Evolutionary conservation across 2,888 invertebrate species (phyloP).

Genomic region (Cryptocheilus praepositus): DNA sequence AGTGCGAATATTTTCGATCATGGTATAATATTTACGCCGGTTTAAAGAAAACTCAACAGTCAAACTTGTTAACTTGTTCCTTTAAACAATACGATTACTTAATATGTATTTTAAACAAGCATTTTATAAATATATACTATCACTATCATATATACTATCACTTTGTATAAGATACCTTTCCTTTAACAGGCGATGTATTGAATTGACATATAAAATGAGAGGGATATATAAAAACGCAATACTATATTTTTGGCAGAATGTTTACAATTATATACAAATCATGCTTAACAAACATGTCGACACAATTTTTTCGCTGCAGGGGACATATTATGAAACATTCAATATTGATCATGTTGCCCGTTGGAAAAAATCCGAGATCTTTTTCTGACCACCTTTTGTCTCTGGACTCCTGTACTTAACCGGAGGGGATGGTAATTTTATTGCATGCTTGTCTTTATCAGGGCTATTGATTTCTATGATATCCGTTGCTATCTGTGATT

Average conservation of each 20-base stretch:
- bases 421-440: slow-evolving; percentile 6
- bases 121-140: no score
- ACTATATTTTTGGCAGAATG: not conserved
- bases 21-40: no score
- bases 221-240: no score
- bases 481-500: not conserved
- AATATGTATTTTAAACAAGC: no score
- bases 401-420: slow-evolving; percentile 12
- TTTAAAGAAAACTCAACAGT: no score
- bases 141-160: no score
- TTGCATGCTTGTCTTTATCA: slow-evolving; percentile 4
- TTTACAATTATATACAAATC: slow-evolving; percentile 9
- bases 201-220: no score
- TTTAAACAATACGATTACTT: no score
- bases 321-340: not conserved
- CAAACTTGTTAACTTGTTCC: no score
- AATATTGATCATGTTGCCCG: slow-evolving; percentile 30
- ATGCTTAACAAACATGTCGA: not conserved
- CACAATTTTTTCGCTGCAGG: not conserved
- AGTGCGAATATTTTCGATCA: no score
- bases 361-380: slow-evolving; percentile 54
- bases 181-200: no score
- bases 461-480: not conserved
- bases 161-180: no score
- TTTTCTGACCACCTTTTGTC: slow-evolving; percentile 45